Evolutionary conservation across 1,140 invertebrate species (phyloP), one percentile per base, ranked within the genome.

Genomic region (Trichonephila inaurata): DNA sequence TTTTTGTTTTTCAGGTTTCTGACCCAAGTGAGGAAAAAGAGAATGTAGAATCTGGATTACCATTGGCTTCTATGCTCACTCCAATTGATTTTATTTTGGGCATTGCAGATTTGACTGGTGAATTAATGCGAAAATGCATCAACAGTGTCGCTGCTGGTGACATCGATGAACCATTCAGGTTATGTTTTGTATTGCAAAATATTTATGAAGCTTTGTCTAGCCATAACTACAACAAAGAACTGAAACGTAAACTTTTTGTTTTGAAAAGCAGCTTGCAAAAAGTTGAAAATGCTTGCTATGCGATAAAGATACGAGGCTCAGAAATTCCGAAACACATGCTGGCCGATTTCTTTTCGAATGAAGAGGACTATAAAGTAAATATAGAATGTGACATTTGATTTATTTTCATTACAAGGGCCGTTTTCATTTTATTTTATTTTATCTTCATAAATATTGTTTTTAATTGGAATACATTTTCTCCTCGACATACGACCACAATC

Each of bases 81-180:
- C 97, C 97, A 0, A 95, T 95, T 66, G 98, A 98, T 94, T 98
- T 97, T 95, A 97, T 99, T 94, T 95, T 99, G n/a, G 98, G 98
- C 1, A 95, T 99, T 69, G 97, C 97, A 12, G 98, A 99, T 96
- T 96, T 98, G 16, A 98, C 98, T 7, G 98, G 98, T 0, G 98
- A 99, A 95, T 95, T 99, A 40, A 99, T 99, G 98, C 96, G 98
- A 91, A 97, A 97, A 94, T 98, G 98, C 92, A 98, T 99, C 10
- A 98, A 98, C 95, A 97, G 97, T 95, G 96, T 99, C 60, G 97
- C 97, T 0, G 96, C 96, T 93, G 98, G 98, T 0, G 97, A 98
- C 94, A 96, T 97, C n/a, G 96, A 97, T 28, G 97, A 97, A 86
- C 98, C 98, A 95, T 97, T 97, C 95, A 96, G 97, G 89, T 97